Evolutionary conservation across 1,140 invertebrate species (phyloP).

Genomic region (Trichoplusia ni): DNA sequence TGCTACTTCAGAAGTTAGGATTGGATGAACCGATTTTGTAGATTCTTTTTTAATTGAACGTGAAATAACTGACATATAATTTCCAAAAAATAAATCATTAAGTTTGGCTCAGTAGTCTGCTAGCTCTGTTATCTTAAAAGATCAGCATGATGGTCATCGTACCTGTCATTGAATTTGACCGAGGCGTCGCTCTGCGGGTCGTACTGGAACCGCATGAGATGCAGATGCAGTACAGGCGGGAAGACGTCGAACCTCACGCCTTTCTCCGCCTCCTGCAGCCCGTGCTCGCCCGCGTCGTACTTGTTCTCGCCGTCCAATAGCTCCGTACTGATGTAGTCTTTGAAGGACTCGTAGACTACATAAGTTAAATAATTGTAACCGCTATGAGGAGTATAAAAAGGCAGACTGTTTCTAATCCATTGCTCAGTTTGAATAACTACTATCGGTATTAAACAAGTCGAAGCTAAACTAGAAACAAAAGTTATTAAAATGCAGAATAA

Average conservation of each 20-base stretch:
- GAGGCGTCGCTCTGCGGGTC: slow-evolving; percentile 95
- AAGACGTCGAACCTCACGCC: slow-evolving; percentile 98
- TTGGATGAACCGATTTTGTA: no score
- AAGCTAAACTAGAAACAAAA: no score
- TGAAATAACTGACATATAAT: no score
- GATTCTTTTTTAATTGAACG: no score
- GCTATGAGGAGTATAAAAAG: neutral
- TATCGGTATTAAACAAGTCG: no score
- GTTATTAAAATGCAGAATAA: no score
- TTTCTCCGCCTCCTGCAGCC: slow-evolving; percentile 98
- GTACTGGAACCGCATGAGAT: slow-evolving; percentile 99
- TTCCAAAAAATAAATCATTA: no score
- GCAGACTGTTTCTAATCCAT: neutral
- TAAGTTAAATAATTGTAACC: slow-evolving; percentile 9
- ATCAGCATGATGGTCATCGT: no score
- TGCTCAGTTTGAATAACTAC: no score
- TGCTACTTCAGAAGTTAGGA: no score
- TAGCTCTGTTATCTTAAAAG: no score
- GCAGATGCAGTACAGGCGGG: slow-evolving; percentile 99
- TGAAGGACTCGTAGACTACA: slow-evolving; percentile 97
- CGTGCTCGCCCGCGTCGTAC: slow-evolving; percentile 98
- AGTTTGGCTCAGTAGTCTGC: no score
- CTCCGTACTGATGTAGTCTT: slow-evolving; percentile 97
- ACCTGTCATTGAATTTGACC: slow-evolving; percentile 99
- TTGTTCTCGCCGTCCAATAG: slow-evolving; percentile 99